Base-by-base conservation (phyloP, 2,113 vertebrate species). In the Misgurnus mizolepis region DNA sequence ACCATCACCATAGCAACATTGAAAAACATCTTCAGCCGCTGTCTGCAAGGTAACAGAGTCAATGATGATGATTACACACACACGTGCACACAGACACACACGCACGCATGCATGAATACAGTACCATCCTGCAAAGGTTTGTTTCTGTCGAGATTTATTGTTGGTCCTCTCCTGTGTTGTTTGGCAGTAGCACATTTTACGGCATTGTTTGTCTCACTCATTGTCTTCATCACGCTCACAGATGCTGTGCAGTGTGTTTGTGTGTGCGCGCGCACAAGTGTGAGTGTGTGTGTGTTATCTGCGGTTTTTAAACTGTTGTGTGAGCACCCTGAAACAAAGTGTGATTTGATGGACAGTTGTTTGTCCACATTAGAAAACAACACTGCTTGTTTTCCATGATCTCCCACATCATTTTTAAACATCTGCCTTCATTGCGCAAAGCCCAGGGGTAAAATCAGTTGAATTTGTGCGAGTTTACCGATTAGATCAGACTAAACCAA, bases 311-410 rank as follows among this genome's bases (percentile, higher is more conserved):
- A 80, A 80, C 70, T 60, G 79, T 80, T 80, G 70, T 75, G 61
- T 73, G 61, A 77, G 58, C 67, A 50, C 64, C 65, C 60, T 7
- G 67, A 77, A 79, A 79, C 61, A 74, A 81, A 76, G 71, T 76
- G 79, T 74, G 71, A 80, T 80, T 80, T 80, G 79, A 81, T 81
- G 80, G 80, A 81, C 72, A 76, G 49, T 82, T 82, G 76, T 82
- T 79, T 79, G 70, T 83, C 65, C 68, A 83, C 70, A 74, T 73
- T 53, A 61, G 64, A 64, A 67, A 75, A 79, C 64, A 83, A 75
- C 71, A 83, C 76, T 67, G 55, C 55, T 78, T 83, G 74, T 73
- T 67, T 79, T 60, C 15, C 71, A 58, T 72, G 34, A 58, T 74
- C 62, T 74, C 49, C 53, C 70, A 43, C 43, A 7, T 65, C 45